phyloP scores from a whole-genome alignment of 2,113 vertebrate species.

The Caloenas nicobarica region DNA sequence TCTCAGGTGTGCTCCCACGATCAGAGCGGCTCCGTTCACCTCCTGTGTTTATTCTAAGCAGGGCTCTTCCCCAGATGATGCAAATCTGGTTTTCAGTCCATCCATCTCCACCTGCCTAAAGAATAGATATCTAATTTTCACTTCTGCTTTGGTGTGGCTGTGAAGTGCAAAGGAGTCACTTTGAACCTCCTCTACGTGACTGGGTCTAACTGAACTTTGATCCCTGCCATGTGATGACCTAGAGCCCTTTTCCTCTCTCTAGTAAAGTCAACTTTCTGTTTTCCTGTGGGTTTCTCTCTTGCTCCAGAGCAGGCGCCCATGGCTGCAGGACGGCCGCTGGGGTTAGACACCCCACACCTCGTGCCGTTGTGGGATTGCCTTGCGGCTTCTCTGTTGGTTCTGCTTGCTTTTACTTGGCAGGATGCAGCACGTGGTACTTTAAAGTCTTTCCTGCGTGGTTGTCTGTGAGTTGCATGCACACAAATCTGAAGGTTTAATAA shows the following conservation, averaged over 20 bases:
- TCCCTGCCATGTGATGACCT: not conserved
- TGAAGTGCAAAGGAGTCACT: not conserved
- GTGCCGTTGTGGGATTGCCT: not conserved
- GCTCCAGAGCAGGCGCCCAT: not conserved
- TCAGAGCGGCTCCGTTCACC: not conserved
- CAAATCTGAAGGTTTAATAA: conserved; percentile 20
- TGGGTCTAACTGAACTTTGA: conserved; percentile 31
- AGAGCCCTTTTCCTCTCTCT: not conserved
- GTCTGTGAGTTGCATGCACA: not conserved
- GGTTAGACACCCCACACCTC: not conserved
- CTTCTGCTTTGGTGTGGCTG: not conserved
- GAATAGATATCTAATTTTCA: not conserved
- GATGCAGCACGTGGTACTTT: not conserved
- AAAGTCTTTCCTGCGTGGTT: not conserved
- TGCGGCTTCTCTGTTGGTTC: not conserved
- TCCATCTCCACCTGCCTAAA: not conserved
- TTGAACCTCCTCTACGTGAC: conserved; percentile 6
- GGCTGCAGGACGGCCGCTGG: not conserved
- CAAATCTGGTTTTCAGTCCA: not conserved
- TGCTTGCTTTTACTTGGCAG: not conserved
- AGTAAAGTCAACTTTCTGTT: not conserved
- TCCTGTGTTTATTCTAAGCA: not conserved
- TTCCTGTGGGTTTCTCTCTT: not conserved
- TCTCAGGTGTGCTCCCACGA: not conserved
- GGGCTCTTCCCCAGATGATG: not conserved